phyloP scores from a whole-genome alignment of 2,797 vertebrate genomes.

The Leptatherina wallacei region DNA sequence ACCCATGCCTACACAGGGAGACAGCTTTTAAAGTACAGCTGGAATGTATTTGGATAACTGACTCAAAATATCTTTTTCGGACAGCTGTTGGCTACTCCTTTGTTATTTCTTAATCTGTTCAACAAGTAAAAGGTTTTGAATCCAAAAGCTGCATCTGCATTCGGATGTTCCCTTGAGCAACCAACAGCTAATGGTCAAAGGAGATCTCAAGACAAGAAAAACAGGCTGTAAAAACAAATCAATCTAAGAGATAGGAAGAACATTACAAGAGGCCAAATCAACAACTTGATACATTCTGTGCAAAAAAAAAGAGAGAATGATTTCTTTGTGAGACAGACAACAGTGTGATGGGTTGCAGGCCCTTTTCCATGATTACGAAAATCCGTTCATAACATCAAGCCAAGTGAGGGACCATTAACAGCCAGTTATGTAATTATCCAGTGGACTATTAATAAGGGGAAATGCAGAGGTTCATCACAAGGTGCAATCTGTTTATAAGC shows the following conservation, averaged over 20 bases:
- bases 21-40: not conserved
- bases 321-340: not conserved
- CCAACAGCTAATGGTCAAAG: not conserved
- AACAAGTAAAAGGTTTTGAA: not conserved
- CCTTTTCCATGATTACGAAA: not conserved
- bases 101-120: not conserved
- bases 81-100: not conserved
- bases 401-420: not conserved
- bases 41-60: not conserved
- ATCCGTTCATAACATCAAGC: not conserved
- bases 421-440: not conserved
- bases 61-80: not conserved
- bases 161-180: not conserved
- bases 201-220: not conserved
- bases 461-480: not conserved
- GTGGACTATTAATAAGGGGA: not conserved
- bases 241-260: not conserved
- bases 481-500: no score
- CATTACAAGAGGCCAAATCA: not conserved
- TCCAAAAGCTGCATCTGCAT: not conserved
- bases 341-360: not conserved
- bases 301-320: not conserved
- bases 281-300: not conserved
- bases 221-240: not conserved
- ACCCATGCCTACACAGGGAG: no score